phyloP scores from a whole-genome alignment of 1,140 invertebrate genomes.

The Callitettix versicolor region DNA sequence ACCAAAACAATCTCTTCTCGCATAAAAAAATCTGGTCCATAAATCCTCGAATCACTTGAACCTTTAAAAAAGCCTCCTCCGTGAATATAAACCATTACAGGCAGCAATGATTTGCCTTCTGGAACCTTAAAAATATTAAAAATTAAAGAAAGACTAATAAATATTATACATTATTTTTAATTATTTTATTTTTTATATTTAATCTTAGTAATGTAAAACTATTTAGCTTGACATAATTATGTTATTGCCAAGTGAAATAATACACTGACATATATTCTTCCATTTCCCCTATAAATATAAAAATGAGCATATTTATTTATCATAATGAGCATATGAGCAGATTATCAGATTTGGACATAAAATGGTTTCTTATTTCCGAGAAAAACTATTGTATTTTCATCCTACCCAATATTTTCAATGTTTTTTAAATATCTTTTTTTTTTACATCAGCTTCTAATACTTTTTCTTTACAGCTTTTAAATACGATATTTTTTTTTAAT shows the following conservation, averaged over 20 bases:
- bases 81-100: neutral
- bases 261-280: neutral
- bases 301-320: too few species aligned
- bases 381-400: too few species aligned
- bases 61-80: neutral
- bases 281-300: neutral
- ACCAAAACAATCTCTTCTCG: neutral
- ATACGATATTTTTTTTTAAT: too few species aligned
- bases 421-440: too few species aligned
- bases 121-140: neutral
- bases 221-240: neutral
- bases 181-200: neutral
- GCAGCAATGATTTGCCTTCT: neutral
- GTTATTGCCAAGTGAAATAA: neutral
- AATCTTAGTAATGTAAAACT: neutral
- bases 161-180: neutral
- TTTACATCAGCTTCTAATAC: too few species aligned
- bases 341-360: too few species aligned
- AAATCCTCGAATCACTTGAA: neutral
- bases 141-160: neutral
- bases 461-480: too few species aligned
- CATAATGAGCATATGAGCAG: too few species aligned
- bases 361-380: too few species aligned
- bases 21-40: neutral
- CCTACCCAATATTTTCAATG: too few species aligned